Percentiles rank a stretch among this genome's conserved stretches.
These are phyloP conservation scores for Myoxocephalus aenaeus DNA, from an alignment of 2,797 vertebrate species.

Conservation along the genomic window DNA sequence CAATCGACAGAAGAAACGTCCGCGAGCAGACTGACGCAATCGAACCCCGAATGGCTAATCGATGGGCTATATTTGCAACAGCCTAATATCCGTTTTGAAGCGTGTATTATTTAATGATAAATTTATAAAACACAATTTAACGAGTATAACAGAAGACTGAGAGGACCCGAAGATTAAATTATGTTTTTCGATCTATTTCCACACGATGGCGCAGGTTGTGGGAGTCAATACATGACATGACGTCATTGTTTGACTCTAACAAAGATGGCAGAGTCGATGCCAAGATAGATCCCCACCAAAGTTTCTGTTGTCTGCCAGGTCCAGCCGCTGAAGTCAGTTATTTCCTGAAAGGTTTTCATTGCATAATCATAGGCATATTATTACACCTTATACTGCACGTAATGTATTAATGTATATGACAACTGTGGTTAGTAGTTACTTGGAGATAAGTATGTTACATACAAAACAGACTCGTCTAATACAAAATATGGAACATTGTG, in stretches of 20 bases:
- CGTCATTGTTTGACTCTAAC: constrained; percentile 31
- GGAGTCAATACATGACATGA: constrained; percentile 4
- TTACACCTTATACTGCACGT: background rate
- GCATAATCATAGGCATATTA: background rate
- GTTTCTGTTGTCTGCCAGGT: background rate
- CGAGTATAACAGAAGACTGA: rapidly evolving
- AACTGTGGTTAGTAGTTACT: background rate
- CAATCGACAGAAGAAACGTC: constrained; percentile 48
- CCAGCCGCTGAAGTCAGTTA: background rate
- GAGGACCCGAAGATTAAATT: rapidly evolving
- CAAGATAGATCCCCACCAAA: constrained; percentile 10
- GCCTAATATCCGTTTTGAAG: background rate
- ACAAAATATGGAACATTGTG: background rate
- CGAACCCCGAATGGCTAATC: background rate
- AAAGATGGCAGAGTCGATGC: background rate
- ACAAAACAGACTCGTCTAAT: background rate
- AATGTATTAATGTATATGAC: background rate
- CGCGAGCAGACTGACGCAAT: constrained; percentile 45
- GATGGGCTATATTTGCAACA: background rate
- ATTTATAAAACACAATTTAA: background rate
- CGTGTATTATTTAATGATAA: background rate
- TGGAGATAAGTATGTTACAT: background rate
- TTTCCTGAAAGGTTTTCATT: background rate
- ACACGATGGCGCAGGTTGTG: background rate
- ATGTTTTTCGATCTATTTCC: rapidly evolving